Base-by-base conservation (phyloP, 1,140 invertebrate genomes). In the Intoshia linei region DNA sequence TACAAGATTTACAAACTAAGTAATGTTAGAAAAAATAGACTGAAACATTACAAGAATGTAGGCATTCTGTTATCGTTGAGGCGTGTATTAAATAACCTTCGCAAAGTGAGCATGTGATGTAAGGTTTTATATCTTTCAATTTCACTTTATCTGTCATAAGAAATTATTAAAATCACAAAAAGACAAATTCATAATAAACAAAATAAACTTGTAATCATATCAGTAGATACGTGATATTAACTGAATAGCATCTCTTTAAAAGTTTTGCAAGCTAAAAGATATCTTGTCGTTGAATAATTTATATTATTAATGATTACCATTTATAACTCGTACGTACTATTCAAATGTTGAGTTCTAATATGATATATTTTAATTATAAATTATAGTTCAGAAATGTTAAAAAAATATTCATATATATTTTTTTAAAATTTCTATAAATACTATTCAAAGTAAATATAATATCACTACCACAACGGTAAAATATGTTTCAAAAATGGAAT, bases 61-160 rank as follows among this genome's bases (percentile, higher is more conserved):
- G 45, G 42, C 61, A 63, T 48, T 63, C 61, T 36, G 57, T 57
- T 18, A 63, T 56, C 2, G 61, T 63, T 4, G 55, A 57, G 10
- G 61, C 60, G 37, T 63, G 59, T 30, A 63, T 49, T 5, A 63
- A 45, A 40, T 63, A 63, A 3, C 61, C 61, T 37, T 54, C 44
- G 44, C 59, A 61, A 11, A 61, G 33, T 6, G 36, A 43, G 42
- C 58, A 61, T 1, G 52, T 57, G 19, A 59, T 57, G 30, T 48
- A 44, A 23, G 44, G 41, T 40, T 52, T 52, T 18, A 52, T 45
- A 25, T 48, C 40, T 38, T 45, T 49, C 40, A 52, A 42, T 34
- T 46, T 42, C n/a, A 51, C 46, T 38, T 45, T 50, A 34, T 47
- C 40, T 43, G 51, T 49, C 47, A 48, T 49, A 44, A 48, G 47